phyloP scores from a whole-genome alignment of 1,140 invertebrate species.

The Matsumurasca onukii region DNA sequence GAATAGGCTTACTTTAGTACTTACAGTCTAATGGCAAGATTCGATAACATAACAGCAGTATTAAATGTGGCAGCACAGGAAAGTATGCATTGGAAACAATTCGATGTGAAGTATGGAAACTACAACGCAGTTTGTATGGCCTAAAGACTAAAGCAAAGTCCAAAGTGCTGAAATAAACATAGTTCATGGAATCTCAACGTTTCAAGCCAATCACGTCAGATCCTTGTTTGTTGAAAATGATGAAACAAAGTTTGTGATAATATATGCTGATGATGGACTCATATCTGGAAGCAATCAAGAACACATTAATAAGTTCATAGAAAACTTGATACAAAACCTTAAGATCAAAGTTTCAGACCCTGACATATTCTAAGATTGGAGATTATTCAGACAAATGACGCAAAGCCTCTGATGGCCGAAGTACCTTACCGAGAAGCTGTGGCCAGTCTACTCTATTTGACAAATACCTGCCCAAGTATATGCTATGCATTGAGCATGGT shows the following conservation, averaged over 20 bases:
- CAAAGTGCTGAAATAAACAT: no score
- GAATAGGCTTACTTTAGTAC: no score
- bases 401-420: not conserved
- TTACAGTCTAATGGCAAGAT: no score
- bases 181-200: no score
- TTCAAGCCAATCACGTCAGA: not conserved
- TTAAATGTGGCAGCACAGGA: conserved; percentile 46
- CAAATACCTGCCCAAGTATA: conserved; percentile 1
- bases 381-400: not conserved
- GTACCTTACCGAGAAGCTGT: conserved; percentile 1
- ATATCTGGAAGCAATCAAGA: not conserved
- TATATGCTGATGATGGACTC: not conserved
- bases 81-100: conserved; percentile 45
- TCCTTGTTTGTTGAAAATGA: conserved; percentile 1
- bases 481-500: not conserved
- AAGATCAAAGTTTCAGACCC: conserved; percentile 2
- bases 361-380: not conserved
- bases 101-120: conserved; percentile 48
- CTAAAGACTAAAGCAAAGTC: no score
- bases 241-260: not conserved
- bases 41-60: no score
- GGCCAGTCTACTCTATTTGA: not conserved
- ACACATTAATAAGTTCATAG: not conserved
- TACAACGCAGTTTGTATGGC: no score
- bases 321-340: not conserved